phyloP scores from a whole-genome alignment of 2,888 invertebrate species.

The Drosophila meridiana region DNA sequence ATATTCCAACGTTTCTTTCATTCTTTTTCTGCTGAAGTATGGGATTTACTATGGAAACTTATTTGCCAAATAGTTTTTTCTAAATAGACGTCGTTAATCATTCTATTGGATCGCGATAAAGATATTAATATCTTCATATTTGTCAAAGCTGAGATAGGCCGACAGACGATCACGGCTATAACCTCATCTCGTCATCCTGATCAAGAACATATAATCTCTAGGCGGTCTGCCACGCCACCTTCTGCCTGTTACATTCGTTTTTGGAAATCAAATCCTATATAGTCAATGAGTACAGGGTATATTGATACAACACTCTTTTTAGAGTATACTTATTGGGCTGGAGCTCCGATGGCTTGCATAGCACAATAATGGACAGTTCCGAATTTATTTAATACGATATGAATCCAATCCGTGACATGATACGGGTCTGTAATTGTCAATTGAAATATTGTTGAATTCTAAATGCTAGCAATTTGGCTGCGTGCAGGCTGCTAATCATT shows the following conservation, averaged over 20 bases:
- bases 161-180: too few species aligned
- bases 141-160: too few species aligned
- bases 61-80: too few species aligned
- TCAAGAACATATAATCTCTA: too few species aligned
- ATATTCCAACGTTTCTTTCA: too few species aligned
- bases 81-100: too few species aligned
- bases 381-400: background rate
- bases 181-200: too few species aligned
- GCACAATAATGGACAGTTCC: slow-evolving; percentile 28
- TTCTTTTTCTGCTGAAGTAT: too few species aligned
- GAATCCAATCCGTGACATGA: background rate
- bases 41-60: too few species aligned
- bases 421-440: background rate
- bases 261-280: background rate
- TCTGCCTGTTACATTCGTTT: background rate
- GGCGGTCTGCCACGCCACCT: background rate
- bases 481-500: background rate
- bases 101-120: too few species aligned
- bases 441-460: background rate
- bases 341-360: slow-evolving; percentile 16
- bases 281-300: background rate
- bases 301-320: background rate
- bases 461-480: background rate
- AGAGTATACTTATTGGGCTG: slow-evolving; percentile 56
- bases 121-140: too few species aligned